A percentile compares a stretch with the other conserved stretches of the same genome.
Conservation (phyloP, 2,888 invertebrate genomes). For the Philereme transversata region DNA sequence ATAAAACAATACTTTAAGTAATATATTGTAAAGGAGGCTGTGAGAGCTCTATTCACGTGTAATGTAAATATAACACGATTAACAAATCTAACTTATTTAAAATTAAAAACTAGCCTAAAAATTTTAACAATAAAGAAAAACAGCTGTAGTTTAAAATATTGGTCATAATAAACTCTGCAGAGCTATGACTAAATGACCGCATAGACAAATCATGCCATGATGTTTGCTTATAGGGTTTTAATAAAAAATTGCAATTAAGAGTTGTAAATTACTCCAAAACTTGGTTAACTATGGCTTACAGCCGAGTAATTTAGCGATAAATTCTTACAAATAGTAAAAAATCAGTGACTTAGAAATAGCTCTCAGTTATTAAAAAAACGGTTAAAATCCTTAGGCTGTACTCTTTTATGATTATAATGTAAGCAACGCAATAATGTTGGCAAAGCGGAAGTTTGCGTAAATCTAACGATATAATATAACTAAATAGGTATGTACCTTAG, state of each 20-base stretch:
- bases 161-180: conserved; percentile 79
- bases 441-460: conserved; percentile 82
- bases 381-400: conserved; percentile 85
- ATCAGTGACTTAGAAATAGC: conserved; percentile 83
- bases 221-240: conserved; percentile 70
- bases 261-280: conserved; percentile 82
- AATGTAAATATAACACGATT: conserved; percentile 81
- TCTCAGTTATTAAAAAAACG: conserved; percentile 80
- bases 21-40: conserved; percentile 70
- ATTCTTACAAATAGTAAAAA: conserved; percentile 74
- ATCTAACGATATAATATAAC: conserved; percentile 82
- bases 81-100: conserved; percentile 82
- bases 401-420: conserved; percentile 81
- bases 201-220: conserved; percentile 78
- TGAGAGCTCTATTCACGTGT: conserved; percentile 78
- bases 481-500: conserved; percentile 82
- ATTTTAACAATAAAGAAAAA: conserved; percentile 82
- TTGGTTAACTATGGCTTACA: conserved; percentile 71
- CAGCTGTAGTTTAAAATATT: conserved; percentile 76
- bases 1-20: conserved; percentile 70
- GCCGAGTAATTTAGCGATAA: conserved; percentile 68
- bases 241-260: conserved; percentile 74
- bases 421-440: conserved; percentile 83
- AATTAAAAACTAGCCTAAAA: conserved; percentile 83
- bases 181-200: conserved; percentile 82